These are phyloP conservation scores for Onychomys torridus DNA, from an alignment of 2,797 vertebrate genomes.

Conservation along the genomic window DNA sequence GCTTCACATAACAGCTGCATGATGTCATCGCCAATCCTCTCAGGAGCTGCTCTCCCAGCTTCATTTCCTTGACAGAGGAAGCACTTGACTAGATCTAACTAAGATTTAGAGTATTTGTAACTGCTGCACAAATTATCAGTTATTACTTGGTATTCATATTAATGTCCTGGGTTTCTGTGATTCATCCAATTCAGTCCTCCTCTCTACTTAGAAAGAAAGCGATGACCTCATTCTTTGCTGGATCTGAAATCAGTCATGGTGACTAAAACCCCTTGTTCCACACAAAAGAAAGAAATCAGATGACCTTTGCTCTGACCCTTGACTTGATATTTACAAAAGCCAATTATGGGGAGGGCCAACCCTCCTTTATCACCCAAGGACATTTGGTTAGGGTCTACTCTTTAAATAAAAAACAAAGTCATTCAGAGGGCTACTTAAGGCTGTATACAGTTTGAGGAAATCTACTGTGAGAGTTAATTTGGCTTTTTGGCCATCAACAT, in stretches of 20 bases:
- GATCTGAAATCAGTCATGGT: slow-evolving; percentile 73
- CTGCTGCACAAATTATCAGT: slow-evolving; percentile 62
- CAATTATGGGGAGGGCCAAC: slow-evolving; percentile 79
- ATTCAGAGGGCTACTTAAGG: slow-evolving; percentile 10
- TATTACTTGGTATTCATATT: slow-evolving; percentile 60
- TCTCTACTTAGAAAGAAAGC: slow-evolving; percentile 74
- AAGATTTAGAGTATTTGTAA: slow-evolving; percentile 52
- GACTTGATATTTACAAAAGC: slow-evolving; percentile 78
- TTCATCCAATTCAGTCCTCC: slow-evolving; percentile 70
- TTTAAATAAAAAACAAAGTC: slow-evolving; percentile 59
- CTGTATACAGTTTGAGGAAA: slow-evolving; percentile 6
- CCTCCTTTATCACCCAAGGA: slow-evolving; percentile 79
- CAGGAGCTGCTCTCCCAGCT: background rate
- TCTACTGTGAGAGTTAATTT: slow-evolving; percentile 68
- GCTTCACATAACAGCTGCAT: background rate
- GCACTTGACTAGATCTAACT: slow-evolving; percentile 12
- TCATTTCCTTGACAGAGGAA: slow-evolving; percentile 34
- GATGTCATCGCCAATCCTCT: slow-evolving; percentile 3
- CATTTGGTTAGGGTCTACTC: slow-evolving; percentile 72
- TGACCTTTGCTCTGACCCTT: slow-evolving; percentile 80
- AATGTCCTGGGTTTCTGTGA: slow-evolving; percentile 60
- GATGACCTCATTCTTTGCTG: slow-evolving; percentile 76
- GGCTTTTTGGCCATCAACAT: slow-evolving; percentile 46
- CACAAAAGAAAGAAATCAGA: slow-evolving; percentile 79
- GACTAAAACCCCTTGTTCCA: slow-evolving; percentile 70